Base-by-base conservation (phyloP, 1,140 invertebrate species). In the Drosophila prosaltans region DNA sequence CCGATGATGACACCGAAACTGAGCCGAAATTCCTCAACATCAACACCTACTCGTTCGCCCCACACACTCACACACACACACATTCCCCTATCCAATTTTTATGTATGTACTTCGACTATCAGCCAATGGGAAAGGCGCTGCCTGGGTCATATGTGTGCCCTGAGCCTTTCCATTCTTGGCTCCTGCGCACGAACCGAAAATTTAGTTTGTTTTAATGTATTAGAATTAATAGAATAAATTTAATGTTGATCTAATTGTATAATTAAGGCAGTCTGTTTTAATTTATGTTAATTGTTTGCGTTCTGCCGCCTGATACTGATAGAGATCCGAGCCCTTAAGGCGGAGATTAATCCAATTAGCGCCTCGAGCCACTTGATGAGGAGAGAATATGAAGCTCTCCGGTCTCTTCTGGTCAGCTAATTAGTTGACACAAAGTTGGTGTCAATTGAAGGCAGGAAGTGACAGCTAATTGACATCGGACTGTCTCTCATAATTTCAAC, bases 271-370 rank as follows among this genome's bases (percentile, higher is more conserved):
- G 69, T 75, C 68, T 36, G 73, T 75, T 62, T 75, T 75, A 75
- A 75, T 75, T 75, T 75, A 65, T 75, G 72, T 75, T 68, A 74
- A 60, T 63, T 70, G 65, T 64, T 58, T 32, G n/a, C 45, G 8
- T 51, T 51, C 6, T 51, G 45, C 45, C 45, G 45, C 16, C 30
- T 59, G 32, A 24, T 39, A 21, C 21, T 51, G 78, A 81, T 81
- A 81, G 45, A 43, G 45, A 80, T 80, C 71, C 81, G 78, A 84
- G 81, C 74, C 78, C 68, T 60, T 39, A 21, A 45, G 58, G 51
- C 62, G 72, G 69, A 78, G 59, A 80, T 88, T 86, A 86, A 86
- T 86, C 88, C 45, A 86, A 86, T 86, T 86, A 88, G 80, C 74
- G 78, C 78, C 80, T 78, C 67, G 55, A 66, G 51, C 7, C 64